Conservation (phyloP, 2,888 invertebrate genomes). For the Ophion costatus region DNA sequence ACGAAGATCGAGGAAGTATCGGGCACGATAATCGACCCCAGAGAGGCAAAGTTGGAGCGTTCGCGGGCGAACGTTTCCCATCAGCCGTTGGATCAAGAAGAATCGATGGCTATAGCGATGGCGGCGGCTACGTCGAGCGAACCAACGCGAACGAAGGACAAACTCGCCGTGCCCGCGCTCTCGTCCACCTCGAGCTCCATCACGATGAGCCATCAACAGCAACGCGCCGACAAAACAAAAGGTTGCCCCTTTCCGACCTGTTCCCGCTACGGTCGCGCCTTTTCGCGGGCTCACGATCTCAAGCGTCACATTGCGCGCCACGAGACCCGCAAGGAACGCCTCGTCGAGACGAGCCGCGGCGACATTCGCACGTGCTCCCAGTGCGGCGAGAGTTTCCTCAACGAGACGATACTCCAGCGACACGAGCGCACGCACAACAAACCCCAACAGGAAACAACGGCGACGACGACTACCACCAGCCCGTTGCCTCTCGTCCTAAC, state of each 20-base stretch:
- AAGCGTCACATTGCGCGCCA: conserved; percentile 81
- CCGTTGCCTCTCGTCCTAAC: conserved; percentile 7
- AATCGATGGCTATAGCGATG: conserved; percentile 15
- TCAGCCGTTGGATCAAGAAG: conserved; percentile 4
- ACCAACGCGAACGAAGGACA: background rate
- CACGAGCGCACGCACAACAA: conserved; percentile 70
- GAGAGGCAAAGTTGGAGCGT: conserved; percentile 14
- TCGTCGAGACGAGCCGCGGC: conserved; percentile 58
- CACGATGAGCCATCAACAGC: background rate
- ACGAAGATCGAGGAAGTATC: conserved; percentile 37
- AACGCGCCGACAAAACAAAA: conserved; percentile 76
- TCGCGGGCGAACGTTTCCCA: background rate
- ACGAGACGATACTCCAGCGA: conserved; percentile 71
- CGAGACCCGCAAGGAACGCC: conserved; percentile 78
- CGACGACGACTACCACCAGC: background rate
- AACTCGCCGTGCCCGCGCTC: background rate
- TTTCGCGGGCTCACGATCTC: conserved; percentile 81
- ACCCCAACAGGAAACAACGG: conserved; percentile 28
- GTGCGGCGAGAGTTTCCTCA: conserved; percentile 74
- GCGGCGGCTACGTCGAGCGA: conserved; percentile 7
- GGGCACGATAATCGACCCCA: conserved; percentile 30
- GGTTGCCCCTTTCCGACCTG: conserved; percentile 81
- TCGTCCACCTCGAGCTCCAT: background rate
- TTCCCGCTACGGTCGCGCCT: conserved; percentile 79
- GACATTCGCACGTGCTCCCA: conserved; percentile 71